A percentile compares a stretch with the other conserved stretches of the same genome.
These are phyloP conservation scores for Silvanus unidentatus DNA, from an alignment of 2,888 invertebrate species.

Conservation along the genomic window DNA sequence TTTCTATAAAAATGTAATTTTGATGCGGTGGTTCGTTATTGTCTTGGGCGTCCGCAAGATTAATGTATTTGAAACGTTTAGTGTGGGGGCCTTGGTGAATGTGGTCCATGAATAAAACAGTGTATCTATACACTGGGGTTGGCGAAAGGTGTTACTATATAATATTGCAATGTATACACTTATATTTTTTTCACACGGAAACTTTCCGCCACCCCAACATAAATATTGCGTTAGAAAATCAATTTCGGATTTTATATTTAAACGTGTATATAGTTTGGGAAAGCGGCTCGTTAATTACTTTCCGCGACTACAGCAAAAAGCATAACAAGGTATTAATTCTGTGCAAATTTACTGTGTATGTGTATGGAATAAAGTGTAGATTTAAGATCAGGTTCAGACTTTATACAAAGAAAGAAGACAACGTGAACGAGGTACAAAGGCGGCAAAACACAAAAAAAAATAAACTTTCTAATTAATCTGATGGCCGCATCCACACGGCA, in stretches of 20 bases:
- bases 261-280: too few relatives aligned
- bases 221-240: too few relatives aligned
- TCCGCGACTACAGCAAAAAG: too few relatives aligned
- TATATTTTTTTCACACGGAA: too few relatives aligned
- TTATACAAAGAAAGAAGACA: conserved; percentile 12
- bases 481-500: conserved; percentile 27
- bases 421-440: conserved; percentile 24
- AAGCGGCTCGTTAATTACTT: too few relatives aligned
- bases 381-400: conserved; percentile 9
- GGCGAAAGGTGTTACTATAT: conserved; percentile 8
- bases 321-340: too few relatives aligned
- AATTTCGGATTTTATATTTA: too few relatives aligned
- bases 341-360: too few relatives aligned
- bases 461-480: conserved; percentile 35
- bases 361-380: neutral
- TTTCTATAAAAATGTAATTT: conserved; percentile 22
- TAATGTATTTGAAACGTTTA: conserved; percentile 31
- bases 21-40: conserved; percentile 15
- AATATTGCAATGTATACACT: too few relatives aligned
- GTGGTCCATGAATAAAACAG: conserved; percentile 29
- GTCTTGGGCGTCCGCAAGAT: conserved; percentile 23
- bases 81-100: conserved; percentile 24
- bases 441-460: conserved; percentile 26
- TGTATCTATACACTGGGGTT: conserved; percentile 15
- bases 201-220: too few relatives aligned